A percentile compares a stretch with the other conserved stretches of the same genome.
Conservation (phyloP, 2,888 invertebrate species). For the Vanessa cardui region DNA sequence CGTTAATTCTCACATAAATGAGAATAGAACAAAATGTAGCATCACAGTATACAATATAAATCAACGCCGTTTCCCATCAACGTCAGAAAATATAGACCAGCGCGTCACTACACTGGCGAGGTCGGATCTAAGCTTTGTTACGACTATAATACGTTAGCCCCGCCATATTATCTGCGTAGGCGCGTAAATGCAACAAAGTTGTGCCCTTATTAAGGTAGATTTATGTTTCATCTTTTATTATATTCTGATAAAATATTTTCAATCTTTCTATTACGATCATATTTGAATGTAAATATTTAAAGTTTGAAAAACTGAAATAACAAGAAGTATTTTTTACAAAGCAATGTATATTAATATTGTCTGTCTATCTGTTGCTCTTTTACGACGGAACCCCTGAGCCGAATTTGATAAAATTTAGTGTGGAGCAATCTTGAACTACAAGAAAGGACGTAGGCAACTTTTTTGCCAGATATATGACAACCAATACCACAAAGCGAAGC, state of each 20-base stretch:
- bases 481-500: too few relatives aligned
- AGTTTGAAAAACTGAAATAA: too few relatives aligned
- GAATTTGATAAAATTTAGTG: too few relatives aligned
- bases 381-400: too few relatives aligned
- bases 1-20: slow-evolving; percentile 7
- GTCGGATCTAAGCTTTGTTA: slow-evolving; percentile 2
- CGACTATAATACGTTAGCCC: slow-evolving; percentile 2
- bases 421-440: too few relatives aligned
- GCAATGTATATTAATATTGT: too few relatives aligned
- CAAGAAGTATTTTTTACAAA: too few relatives aligned
- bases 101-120: slow-evolving; percentile 7
- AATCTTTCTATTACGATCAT: neutral
- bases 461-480: too few relatives aligned
- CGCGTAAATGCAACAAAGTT: neutral
- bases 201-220: neutral
- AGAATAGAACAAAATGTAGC: slow-evolving; percentile 19
- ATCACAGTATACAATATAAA: slow-evolving; percentile 18
- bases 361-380: too few relatives aligned
- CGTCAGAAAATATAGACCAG: slow-evolving; percentile 8
- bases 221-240: neutral
- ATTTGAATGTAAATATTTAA: neutral
- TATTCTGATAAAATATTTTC: neutral
- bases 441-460: too few relatives aligned
- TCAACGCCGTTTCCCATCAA: slow-evolving; percentile 17
- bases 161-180: neutral